Evolutionary conservation across 1,140 invertebrate genomes (phyloP).

Genomic region (Antheraea pernyi): DNA sequence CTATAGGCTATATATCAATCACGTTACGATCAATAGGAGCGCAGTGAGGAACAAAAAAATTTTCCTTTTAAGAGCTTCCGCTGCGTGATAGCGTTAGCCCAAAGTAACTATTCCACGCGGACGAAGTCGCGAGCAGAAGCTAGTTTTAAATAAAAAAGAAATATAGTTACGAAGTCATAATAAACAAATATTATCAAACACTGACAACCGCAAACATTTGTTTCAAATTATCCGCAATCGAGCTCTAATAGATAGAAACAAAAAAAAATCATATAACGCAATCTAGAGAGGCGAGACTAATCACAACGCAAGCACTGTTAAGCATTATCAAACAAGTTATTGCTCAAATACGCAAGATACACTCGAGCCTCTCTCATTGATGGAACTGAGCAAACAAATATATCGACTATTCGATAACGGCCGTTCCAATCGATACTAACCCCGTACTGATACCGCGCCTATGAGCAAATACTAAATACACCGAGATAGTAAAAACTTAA

Average conservation of each 20-base stretch:
- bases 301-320: slow-evolving; percentile 62
- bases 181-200: not conserved
- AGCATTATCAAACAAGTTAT: slow-evolving; percentile 72
- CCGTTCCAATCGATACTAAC: slow-evolving; percentile 65
- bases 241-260: slow-evolving; percentile 63
- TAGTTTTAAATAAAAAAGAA: too few relatives aligned
- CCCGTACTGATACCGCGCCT: slow-evolving; percentile 52
- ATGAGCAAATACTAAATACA: slow-evolving; percentile 49
- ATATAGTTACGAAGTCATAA: not conserved
- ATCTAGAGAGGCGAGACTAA: slow-evolving; percentile 56
- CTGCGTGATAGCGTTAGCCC: too few relatives aligned
- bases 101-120: too few relatives aligned
- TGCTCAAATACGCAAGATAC: slow-evolving; percentile 71
- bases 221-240: slow-evolving; percentile 35
- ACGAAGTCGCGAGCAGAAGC: too few relatives aligned
- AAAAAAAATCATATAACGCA: slow-evolving; percentile 49
- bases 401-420: slow-evolving; percentile 74
- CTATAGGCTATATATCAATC: too few relatives aligned
- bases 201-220: slow-evolving; percentile 1
- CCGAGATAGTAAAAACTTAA: slow-evolving; percentile 56
- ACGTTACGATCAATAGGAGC: too few relatives aligned
- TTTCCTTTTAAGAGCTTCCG: too few relatives aligned
- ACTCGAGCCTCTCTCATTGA: slow-evolving; percentile 66
- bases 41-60: too few relatives aligned
- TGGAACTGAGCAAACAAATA: slow-evolving; percentile 66